Conservation (phyloP, 1,140 invertebrate species). For the Oedothorax gibbosus region DNA sequence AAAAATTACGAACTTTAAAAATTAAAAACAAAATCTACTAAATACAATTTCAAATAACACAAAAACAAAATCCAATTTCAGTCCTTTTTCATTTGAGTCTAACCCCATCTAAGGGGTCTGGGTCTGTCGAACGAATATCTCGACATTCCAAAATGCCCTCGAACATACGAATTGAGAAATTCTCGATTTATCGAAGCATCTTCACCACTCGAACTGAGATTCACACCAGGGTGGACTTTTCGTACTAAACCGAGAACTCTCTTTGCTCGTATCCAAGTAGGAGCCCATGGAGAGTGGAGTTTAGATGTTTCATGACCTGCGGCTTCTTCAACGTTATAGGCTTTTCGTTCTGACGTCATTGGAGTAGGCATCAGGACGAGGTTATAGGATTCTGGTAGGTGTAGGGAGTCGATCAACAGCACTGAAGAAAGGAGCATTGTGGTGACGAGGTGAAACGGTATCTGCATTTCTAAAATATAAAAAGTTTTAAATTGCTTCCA, state of each 20-base stretch:
- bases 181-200: neutral
- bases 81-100: neutral
- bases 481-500: no score
- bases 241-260: neutral
- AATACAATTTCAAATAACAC: no score
- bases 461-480: no score
- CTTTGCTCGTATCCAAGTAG: neutral
- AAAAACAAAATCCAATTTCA: no score
- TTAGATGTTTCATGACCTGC: no score
- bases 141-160: slow-evolving; percentile 3
- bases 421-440: no score
- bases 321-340: no score
- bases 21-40: no score
- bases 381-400: no score
- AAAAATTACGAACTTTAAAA: no score
- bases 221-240: neutral
- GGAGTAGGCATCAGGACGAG: neutral
- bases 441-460: no score
- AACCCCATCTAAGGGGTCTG: slow-evolving; percentile 15
- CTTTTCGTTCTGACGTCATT: neutral
- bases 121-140: slow-evolving; percentile 17
- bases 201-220: neutral
- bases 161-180: slow-evolving; percentile 7
- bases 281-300: neutral
- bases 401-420: neutral